These are phyloP conservation scores for Anguilla obscura DNA, from an alignment of 2,797 vertebrate genomes.

Conservation along the genomic window DNA sequence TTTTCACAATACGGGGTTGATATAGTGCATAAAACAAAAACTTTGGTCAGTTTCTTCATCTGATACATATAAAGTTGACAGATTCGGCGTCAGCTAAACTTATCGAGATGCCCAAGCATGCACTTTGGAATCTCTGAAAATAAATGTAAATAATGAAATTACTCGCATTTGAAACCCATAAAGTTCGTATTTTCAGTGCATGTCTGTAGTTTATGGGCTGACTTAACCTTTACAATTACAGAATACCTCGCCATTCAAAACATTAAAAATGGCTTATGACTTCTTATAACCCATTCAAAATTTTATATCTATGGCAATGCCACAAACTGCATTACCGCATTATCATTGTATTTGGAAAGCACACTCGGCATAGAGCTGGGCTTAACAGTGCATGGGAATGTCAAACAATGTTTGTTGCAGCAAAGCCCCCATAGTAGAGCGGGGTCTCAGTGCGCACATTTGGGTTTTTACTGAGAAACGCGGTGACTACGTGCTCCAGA, in stretches of 20 bases:
- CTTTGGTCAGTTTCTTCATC: slow-evolving; percentile 4
- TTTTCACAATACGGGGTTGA: slow-evolving; percentile 17
- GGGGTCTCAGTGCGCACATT: not conserved
- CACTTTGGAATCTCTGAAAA: not conserved
- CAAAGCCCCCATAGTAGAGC: not conserved
- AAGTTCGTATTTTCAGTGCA: not conserved
- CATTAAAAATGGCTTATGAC: slow-evolving; percentile 32
- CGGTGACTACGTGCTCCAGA: not conserved
- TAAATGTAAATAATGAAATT: not conserved
- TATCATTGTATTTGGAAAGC: slow-evolving; percentile 11
- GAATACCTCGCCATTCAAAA: slow-evolving; percentile 58
- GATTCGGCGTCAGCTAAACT: not conserved
- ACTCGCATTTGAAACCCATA: not conserved
- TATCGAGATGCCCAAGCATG: not conserved
- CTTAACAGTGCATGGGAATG: not conserved
- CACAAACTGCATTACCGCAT: not conserved
- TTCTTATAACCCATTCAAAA: slow-evolving; percentile 40
- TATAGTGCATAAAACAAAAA: not conserved
- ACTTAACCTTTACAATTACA: slow-evolving; percentile 53
- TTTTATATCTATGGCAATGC: slow-evolving; percentile 48
- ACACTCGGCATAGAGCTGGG: slow-evolving; percentile 22
- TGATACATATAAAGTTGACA: not conserved
- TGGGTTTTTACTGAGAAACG: not conserved
- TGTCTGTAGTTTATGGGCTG: slow-evolving; percentile 39
- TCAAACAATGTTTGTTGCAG: not conserved